phyloP scores from a whole-genome alignment of 35 echinoderm and acorn worm species.

The Acanthaster planci region DNA sequence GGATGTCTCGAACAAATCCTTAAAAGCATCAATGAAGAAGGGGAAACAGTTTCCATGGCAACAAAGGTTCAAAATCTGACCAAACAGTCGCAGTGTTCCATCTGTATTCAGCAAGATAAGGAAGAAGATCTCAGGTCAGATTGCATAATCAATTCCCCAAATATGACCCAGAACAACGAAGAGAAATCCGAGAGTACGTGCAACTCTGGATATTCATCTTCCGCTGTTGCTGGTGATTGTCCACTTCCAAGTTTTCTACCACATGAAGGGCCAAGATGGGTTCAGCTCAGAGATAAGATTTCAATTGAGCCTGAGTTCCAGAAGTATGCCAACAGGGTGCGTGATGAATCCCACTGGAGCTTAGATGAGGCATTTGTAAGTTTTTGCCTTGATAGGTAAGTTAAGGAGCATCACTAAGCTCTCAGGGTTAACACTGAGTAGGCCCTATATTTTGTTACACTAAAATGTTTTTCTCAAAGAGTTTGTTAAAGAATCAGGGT shows the following conservation, averaged over 20 bases:
- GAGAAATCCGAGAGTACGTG: too few species aligned
- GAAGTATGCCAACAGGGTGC: not conserved
- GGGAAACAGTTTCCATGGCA: too few species aligned
- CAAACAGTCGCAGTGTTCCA: too few species aligned
- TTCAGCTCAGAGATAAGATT: not conserved
- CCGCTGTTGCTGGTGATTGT: too few species aligned
- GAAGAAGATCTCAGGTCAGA: too few species aligned
- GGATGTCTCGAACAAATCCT: too few species aligned
- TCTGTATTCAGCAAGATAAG: too few species aligned
- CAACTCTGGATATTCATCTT: too few species aligned
- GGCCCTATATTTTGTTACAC: not conserved
- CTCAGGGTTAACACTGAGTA: not conserved
- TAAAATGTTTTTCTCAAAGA: not conserved
- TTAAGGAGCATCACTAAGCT: not conserved
- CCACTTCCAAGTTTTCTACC: not conserved
- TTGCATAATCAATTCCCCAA: too few species aligned
- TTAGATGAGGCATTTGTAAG: slow-evolving; percentile 3
- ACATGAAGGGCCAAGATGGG: slow-evolving; percentile 16
- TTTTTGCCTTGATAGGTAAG: slow-evolving; percentile 14
- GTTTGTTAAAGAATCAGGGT: not conserved
- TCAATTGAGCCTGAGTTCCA: not conserved
- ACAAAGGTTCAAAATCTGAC: too few species aligned
- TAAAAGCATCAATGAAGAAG: too few species aligned
- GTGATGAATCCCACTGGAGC: not conserved
- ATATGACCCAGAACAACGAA: too few species aligned